These are phyloP conservation scores for Anas capensis DNA, from an alignment of 2,797 vertebrate genomes.

Conservation along the genomic window DNA sequence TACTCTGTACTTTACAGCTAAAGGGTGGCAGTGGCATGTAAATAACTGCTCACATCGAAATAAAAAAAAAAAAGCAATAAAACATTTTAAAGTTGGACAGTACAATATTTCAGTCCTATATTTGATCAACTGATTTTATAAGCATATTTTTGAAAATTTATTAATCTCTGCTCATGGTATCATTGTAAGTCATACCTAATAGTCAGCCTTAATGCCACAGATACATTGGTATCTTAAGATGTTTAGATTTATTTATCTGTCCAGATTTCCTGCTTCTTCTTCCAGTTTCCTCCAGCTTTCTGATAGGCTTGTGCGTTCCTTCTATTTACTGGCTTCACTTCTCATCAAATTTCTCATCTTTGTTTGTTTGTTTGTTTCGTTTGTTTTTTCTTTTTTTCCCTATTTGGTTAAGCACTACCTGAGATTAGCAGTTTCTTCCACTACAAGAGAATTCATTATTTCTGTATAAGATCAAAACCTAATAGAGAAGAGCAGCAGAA, in stretches of 20 bases:
- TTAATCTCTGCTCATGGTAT: neutral
- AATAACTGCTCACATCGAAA: neutral
- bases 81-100: neutral
- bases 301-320: neutral
- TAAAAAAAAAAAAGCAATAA: neutral
- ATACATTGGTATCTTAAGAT: neutral
- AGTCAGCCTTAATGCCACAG: neutral
- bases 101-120: neutral
- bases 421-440: neutral
- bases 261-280: neutral
- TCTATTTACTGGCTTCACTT: neutral
- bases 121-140: neutral
- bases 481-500: neutral
- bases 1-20: fast-evolving
- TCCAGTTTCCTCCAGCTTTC: neutral
- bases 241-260: neutral
- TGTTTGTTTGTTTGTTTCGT: no score
- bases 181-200: neutral
- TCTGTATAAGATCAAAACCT: neutral
- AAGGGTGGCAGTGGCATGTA: neutral
- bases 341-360: neutral
- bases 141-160: neutral
- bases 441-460: neutral
- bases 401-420: neutral
- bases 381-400: neutral